A percentile compares a stretch with the other conserved stretches of the same genome.
phyloP scores from a whole-genome alignment of 2,888 invertebrate genomes.

The Griposia aprilina region DNA sequence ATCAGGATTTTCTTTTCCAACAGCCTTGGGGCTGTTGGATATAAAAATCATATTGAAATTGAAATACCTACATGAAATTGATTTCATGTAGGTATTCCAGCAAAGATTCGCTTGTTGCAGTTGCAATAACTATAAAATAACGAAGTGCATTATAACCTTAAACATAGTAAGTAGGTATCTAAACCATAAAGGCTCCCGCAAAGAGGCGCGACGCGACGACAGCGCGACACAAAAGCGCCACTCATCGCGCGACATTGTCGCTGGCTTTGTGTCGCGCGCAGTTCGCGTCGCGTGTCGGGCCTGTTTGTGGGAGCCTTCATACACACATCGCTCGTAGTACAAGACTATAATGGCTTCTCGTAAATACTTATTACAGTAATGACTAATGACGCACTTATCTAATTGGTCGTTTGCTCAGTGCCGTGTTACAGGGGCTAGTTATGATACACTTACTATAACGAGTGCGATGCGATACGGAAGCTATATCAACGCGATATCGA shows the following conservation, averaged over 20 bases:
- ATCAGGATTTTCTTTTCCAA: too few relatives aligned
- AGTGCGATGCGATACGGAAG: background rate
- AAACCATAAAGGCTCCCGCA: background rate
- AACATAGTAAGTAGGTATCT: background rate
- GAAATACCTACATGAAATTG: too few relatives aligned
- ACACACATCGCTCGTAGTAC: background rate
- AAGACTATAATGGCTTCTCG: background rate
- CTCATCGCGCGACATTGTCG: too few relatives aligned
- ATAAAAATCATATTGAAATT: too few relatives aligned
- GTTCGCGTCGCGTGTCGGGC: too few relatives aligned
- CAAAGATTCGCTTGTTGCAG: background rate
- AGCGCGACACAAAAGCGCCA: too few relatives aligned
- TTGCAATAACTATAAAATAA: background rate
- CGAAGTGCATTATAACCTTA: background rate
- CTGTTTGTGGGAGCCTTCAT: too few relatives aligned
- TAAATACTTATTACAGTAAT: constrained; percentile 44
- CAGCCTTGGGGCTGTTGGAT: too few relatives aligned
- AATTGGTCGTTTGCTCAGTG: constrained; percentile 44
- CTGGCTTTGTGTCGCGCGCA: too few relatives aligned
- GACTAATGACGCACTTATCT: constrained; percentile 46
- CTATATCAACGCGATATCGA: constrained; percentile 9
- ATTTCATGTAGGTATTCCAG: background rate
- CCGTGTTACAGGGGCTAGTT: constrained; percentile 14
- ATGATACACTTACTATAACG: constrained; percentile 15
- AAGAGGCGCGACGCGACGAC: too few relatives aligned